Percentiles rank a stretch among this genome's conserved stretches.
phyloP scores from a whole-genome alignment of 2,113 vertebrate genomes.

The Cinclus cinclus region DNA sequence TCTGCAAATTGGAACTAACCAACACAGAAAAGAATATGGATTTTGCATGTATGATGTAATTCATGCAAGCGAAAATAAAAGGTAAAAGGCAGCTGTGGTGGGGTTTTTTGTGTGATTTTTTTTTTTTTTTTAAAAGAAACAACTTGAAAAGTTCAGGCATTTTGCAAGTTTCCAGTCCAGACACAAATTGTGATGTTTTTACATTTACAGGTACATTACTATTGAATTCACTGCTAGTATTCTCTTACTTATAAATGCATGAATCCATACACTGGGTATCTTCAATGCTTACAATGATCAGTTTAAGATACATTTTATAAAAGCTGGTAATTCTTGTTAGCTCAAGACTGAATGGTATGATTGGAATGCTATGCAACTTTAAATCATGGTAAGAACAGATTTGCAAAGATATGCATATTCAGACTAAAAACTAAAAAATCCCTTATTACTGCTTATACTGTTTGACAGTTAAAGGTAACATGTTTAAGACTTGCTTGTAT shows the following conservation, averaged over 20 bases:
- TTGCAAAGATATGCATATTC: background rate
- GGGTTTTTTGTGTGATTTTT: rapidly evolving
- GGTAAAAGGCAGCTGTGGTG: background rate
- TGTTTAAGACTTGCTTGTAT: background rate
- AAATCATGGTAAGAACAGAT: background rate
- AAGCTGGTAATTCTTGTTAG: background rate
- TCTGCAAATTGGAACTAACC: background rate
- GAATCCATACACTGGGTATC: background rate
- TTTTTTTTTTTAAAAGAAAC: background rate
- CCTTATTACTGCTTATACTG: background rate
- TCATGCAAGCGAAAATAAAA: background rate
- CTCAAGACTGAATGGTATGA: background rate
- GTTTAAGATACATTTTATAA: background rate
- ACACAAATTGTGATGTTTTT: background rate
- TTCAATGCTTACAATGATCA: background rate
- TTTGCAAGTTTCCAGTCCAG: background rate
- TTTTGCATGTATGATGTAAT: background rate
- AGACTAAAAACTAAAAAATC: background rate
- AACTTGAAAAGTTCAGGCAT: background rate
- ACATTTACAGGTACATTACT: background rate
- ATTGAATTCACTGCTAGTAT: background rate
- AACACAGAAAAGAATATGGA: background rate
- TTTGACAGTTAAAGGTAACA: background rate
- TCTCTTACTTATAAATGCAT: background rate
- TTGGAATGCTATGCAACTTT: background rate